These are phyloP conservation scores for Geococcyx californianus DNA, from an alignment of 2,113 vertebrate species.

Conservation along the genomic window DNA sequence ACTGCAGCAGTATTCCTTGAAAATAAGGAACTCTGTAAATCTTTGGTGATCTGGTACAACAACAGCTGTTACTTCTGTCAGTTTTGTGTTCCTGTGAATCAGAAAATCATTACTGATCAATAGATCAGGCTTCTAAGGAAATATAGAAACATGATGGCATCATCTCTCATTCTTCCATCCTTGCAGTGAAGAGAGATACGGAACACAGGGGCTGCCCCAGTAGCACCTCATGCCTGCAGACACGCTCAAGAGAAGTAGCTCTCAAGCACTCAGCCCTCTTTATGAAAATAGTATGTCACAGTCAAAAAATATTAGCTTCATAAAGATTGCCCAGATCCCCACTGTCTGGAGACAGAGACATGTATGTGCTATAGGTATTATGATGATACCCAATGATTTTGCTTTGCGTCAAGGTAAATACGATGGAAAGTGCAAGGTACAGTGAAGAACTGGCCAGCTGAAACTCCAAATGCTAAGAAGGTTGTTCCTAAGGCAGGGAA, in stretches of 20 bases:
- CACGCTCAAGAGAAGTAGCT: not conserved
- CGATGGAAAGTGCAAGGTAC: accelerated
- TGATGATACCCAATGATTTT: accelerated
- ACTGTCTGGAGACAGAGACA: not conserved
- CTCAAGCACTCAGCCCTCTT: not conserved
- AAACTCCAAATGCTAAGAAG: not conserved
- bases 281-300: not conserved
- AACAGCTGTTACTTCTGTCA: not conserved
- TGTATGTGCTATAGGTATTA: not conserved
- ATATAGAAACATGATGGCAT: not conserved
- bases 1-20: not conserved
- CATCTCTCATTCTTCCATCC: not conserved
- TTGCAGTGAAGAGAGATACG: not conserved
- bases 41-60: not conserved
- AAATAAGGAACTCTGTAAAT: constrained; percentile 19
- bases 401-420: not conserved
- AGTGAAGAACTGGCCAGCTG: not conserved
- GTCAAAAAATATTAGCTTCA: not conserved
- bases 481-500: not conserved
- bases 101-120: constrained; percentile 21
- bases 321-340: not conserved
- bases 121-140: constrained; percentile 17
- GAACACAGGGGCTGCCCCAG: not conserved
- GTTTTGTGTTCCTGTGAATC: not conserved
- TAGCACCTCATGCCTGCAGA: not conserved